Conservation (phyloP, 2,888 invertebrate genomes). For the Acleris literana region DNA sequence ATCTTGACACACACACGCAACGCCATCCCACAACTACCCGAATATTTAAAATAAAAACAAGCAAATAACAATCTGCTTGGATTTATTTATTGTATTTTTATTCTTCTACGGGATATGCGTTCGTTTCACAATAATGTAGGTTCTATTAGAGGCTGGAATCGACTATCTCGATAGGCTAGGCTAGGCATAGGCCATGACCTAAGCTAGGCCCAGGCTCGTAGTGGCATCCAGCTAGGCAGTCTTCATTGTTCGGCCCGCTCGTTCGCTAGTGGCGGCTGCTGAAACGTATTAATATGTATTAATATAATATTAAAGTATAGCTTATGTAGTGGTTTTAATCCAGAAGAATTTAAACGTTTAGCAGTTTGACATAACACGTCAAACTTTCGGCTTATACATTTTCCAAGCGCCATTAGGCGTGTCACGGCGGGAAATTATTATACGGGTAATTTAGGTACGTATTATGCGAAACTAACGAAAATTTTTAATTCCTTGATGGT, state of each 20-base stretch:
- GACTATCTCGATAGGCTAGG: constrained; percentile 29
- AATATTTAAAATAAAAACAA: constrained; percentile 61
- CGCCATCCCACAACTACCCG: constrained; percentile 62
- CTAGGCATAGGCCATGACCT: constrained; percentile 21
- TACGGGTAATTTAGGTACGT: too few species aligned
- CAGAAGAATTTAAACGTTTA: too few species aligned
- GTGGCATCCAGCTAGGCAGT: constrained; percentile 55
- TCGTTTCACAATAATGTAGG: constrained; percentile 52
- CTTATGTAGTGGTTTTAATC: too few species aligned
- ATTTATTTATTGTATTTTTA: constrained; percentile 50
- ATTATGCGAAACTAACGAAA: too few species aligned
- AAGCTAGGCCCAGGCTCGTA: constrained; percentile 8
- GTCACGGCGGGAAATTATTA: too few species aligned
- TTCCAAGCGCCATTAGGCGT: too few species aligned
- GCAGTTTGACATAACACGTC: too few species aligned
- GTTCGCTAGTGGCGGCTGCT: constrained; percentile 78
- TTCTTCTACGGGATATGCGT: constrained; percentile 40
- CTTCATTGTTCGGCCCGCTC: constrained; percentile 66
- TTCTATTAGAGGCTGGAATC: constrained; percentile 32
- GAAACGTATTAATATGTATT: constrained; percentile 42
- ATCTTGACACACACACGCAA: constrained; percentile 56
- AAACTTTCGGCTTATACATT: too few species aligned
- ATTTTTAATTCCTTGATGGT: too few species aligned
- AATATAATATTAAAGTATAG: constrained; percentile 3
- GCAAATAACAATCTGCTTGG: constrained; percentile 62